Evolutionary conservation across 1,140 invertebrate genomes (phyloP).

Genomic region (Notospermus geniculatus): DNA sequence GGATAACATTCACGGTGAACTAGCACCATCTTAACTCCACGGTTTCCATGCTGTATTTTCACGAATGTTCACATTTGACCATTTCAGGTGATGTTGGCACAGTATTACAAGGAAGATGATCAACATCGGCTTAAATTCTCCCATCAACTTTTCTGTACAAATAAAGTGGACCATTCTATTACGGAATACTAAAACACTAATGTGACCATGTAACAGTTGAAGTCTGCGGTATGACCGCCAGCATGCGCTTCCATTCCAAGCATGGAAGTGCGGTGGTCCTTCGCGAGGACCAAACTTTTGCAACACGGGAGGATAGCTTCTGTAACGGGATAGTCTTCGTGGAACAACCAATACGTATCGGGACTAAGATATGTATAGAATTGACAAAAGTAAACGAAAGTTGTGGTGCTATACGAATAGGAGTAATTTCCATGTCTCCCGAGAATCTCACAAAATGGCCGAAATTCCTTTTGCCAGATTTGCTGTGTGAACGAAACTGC

Average conservation of each 20-base stretch:
- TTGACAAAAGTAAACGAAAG: conserved; percentile 40
- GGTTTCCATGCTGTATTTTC: too few species aligned
- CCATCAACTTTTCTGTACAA: too few species aligned
- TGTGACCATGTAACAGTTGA: background rate
- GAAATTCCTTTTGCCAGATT: conserved; percentile 48
- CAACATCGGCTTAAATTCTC: too few species aligned
- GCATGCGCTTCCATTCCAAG: conserved; percentile 35
- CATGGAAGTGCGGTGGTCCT: conserved; percentile 42
- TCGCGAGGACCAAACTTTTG: conserved; percentile 30
- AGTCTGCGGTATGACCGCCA: conserved; percentile 8
- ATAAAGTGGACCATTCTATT: too few species aligned
- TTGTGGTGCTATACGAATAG: conserved; percentile 54
- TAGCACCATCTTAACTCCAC: too few species aligned
- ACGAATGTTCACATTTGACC: too few species aligned
- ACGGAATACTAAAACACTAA: too few species aligned
- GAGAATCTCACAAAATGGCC: conserved; percentile 38
- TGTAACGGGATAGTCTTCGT: conserved; percentile 55
- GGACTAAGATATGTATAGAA: conserved; percentile 44
- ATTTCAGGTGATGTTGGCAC: too few species aligned
- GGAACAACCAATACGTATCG: conserved; percentile 44
- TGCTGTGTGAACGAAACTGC: conserved; percentile 46
- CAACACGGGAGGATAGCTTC: conserved; percentile 42
- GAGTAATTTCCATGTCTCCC: conserved; percentile 51
- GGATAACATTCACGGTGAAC: too few species aligned
- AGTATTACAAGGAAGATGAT: too few species aligned